These are phyloP conservation scores for Myrmecobius fasciatus DNA, from an alignment of 2,113 vertebrate species.

Conservation along the genomic window DNA sequence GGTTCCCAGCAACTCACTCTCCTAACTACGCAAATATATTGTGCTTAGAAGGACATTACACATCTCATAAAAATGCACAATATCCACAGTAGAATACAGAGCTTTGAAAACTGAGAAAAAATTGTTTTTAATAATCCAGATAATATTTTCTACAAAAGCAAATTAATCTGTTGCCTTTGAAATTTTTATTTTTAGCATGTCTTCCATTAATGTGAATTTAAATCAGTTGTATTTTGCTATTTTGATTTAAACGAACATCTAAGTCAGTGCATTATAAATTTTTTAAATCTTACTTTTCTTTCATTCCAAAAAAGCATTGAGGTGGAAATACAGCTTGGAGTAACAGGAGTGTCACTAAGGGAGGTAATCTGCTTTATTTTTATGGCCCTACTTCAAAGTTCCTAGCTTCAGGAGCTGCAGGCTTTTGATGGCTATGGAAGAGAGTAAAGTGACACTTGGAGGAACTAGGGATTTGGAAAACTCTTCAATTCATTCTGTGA, in stretches of 20 bases:
- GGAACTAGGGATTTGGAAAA: not conserved
- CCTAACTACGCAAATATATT: not conserved
- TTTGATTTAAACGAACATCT: not conserved
- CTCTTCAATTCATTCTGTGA: not conserved
- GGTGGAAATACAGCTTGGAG: not conserved
- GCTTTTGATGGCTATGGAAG: not conserved
- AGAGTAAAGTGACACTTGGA: not conserved
- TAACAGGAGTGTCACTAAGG: not conserved
- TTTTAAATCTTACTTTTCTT: not conserved
- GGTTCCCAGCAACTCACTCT: not conserved
- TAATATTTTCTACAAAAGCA: not conserved
- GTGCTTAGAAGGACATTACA: not conserved
- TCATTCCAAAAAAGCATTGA: not conserved
- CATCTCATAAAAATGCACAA: not conserved
- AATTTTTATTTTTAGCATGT: not conserved
- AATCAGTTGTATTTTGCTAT: not conserved
- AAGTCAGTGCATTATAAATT: not conserved
- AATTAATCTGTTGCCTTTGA: not conserved
- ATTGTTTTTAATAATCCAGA: not conserved
- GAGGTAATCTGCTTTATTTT: slow-evolving; percentile 16
- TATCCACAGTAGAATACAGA: not conserved
- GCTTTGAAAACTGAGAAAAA: not conserved
- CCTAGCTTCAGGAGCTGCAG: not conserved
- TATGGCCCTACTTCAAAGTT: not conserved
- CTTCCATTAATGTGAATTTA: not conserved